Evolutionary conservation across 2,888 invertebrate genomes (phyloP), one percentile per base, ranked within the genome.

Genomic region (Masnerella sp.): DNA sequence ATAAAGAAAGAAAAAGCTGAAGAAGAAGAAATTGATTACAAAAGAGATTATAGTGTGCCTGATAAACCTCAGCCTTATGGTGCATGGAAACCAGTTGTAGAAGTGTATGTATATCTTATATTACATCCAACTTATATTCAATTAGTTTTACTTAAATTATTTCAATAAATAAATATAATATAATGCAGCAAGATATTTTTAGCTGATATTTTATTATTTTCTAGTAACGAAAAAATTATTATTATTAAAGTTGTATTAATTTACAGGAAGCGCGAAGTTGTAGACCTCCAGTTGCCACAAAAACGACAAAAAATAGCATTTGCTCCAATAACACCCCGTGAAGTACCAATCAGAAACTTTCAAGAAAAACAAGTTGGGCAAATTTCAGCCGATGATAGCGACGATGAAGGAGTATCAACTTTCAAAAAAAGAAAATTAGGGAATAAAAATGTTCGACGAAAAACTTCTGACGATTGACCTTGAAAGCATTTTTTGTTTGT

Each of bases 351-450:
- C 36, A 88, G 86, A 45, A 89, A 88, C 76, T 93, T 93, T 80
- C 90, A 90, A 78, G 92, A 93, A 80, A 92, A 91, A 82, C 11
- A 42, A 22, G n/a, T 62, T 43, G 49, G 89, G 9, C 89, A 89
- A 18, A 86, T 92, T 3, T 89, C 89, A 8, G 88, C 82, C 22
- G 90, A 88, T 1, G 89, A 89, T 14, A 89, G 90, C 67, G 88
- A 87, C 68, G 84, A 87, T n/a, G 83, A 82, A 4, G 79, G 76
- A 34, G 80, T 82, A 9, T 82, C 86, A 11, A 85, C 84, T 1
- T 95, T 95, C 82, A 95, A 94, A 81, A 93, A 92, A 82, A 88
- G 94, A 65, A 94, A 93, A 88, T 87, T 93, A 11, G 89, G 89
- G 0, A 92, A 91, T 80, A 89, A 90, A 77, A 93, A 92, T 82